Percentiles rank a stretch among this genome's conserved stretches.
Conservation (phyloP, 2,797 vertebrate species). For the Simalia tracyae region DNA sequence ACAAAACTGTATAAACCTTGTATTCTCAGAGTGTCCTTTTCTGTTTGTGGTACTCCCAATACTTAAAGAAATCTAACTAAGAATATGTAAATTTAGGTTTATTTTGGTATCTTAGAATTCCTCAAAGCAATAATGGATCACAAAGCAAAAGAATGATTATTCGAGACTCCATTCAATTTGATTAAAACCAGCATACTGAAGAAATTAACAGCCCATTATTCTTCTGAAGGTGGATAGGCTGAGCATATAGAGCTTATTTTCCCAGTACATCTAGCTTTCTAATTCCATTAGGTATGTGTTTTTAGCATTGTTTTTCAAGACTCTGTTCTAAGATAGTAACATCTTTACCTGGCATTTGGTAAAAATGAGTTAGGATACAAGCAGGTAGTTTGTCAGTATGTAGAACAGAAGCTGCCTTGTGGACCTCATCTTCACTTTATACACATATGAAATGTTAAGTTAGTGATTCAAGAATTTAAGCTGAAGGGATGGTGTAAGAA, state of each 20-base stretch:
- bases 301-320: slow-evolving; percentile 26
- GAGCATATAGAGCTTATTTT: neutral
- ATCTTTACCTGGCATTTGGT: slow-evolving; percentile 7
- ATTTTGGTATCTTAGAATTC: slow-evolving; percentile 1
- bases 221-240: neutral
- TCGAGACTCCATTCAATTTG: neutral
- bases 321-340: slow-evolving; percentile 4
- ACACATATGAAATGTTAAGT: neutral
- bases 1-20: slow-evolving; percentile 31
- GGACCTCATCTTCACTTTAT: neutral
- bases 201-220: neutral
- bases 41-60: neutral
- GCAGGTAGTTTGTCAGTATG: neutral
- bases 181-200: neutral
- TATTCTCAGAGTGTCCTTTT: neutral
- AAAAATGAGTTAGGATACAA: neutral
- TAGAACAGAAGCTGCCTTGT: neutral
- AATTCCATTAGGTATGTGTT: slow-evolving; percentile 12
- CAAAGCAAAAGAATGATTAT: neutral
- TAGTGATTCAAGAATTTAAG: neutral
- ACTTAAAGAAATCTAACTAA: neutral
- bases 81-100: neutral
- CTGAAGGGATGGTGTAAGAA: neutral
- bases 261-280: neutral
- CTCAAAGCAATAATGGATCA: neutral